Evolutionary conservation across 2,888 invertebrate genomes (phyloP).

Genomic region (Brachynemurus nebulosus): DNA sequence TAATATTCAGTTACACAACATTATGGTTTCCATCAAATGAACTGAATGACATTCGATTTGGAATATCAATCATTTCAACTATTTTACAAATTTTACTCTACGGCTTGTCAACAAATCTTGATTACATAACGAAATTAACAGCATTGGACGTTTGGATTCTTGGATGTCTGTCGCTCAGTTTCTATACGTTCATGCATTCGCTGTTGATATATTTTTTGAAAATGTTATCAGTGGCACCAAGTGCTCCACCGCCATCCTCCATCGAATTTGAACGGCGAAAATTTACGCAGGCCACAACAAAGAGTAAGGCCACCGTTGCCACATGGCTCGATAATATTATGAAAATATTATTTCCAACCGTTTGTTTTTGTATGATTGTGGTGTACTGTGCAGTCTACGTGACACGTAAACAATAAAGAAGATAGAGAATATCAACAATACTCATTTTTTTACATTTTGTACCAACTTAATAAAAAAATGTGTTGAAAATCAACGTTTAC

Average conservation of each 20-base stretch:
- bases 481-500: no score
- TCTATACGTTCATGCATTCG: background rate
- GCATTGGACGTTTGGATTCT: background rate
- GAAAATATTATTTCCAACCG: background rate
- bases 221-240: background rate
- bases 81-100: background rate
- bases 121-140: background rate
- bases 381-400: background rate
- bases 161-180: background rate
- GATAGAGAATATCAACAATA: no score
- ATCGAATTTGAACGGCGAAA: background rate
- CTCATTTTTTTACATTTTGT: no score
- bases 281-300: background rate
- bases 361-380: background rate
- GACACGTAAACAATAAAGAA: background rate
- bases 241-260: background rate
- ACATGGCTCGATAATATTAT: background rate
- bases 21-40: background rate
- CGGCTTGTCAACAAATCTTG: background rate
- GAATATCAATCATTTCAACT: background rate
- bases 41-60: background rate
- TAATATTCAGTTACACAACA: background rate
- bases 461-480: no score
- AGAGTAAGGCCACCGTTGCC: background rate
- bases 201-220: background rate